Conservation (phyloP, 2,797 vertebrate genomes). For the Bovichtus diacanthus region DNA sequence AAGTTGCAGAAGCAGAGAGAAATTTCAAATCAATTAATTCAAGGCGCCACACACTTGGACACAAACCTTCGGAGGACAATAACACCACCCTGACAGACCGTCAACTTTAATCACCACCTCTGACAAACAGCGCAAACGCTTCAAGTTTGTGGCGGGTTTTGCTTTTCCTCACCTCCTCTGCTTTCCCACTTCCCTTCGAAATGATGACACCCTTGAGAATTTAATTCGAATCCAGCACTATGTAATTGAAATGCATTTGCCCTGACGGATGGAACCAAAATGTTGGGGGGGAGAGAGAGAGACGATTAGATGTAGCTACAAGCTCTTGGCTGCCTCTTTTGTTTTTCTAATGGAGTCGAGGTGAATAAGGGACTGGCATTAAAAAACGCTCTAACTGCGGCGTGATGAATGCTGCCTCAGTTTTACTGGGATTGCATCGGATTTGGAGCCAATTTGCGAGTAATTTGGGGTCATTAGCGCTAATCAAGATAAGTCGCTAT, state of each 20-base stretch:
- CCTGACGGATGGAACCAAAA: conserved; percentile 28
- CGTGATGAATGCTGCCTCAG: neutral
- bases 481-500: conserved; percentile 14
- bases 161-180: neutral
- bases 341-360: conserved; percentile 19
- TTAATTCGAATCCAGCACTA: conserved; percentile 29
- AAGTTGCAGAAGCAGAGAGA: neutral
- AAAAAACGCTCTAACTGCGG: conserved; percentile 5
- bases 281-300: neutral
- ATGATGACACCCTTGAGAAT: conserved; percentile 39
- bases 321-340: conserved; percentile 38
- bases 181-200: conserved; percentile 8
- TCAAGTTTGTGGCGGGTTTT: neutral
- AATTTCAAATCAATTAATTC: conserved; percentile 18
- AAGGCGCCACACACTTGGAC: neutral
- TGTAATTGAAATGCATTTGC: conserved; percentile 44
- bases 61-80: conserved; percentile 6
- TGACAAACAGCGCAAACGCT: conserved; percentile 7
- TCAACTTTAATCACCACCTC: conserved; percentile 33
- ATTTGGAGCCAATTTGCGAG: conserved; percentile 46
- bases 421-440: conserved; percentile 16
- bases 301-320: conserved; percentile 44
- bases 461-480: conserved; percentile 39
- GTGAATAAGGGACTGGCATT: conserved; percentile 9
- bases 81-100: conserved; percentile 24